Evolutionary conservation across 37 sponge, comb jelly and placozoan species (phyloP).

Genomic region (Halichondria panicea): DNA sequence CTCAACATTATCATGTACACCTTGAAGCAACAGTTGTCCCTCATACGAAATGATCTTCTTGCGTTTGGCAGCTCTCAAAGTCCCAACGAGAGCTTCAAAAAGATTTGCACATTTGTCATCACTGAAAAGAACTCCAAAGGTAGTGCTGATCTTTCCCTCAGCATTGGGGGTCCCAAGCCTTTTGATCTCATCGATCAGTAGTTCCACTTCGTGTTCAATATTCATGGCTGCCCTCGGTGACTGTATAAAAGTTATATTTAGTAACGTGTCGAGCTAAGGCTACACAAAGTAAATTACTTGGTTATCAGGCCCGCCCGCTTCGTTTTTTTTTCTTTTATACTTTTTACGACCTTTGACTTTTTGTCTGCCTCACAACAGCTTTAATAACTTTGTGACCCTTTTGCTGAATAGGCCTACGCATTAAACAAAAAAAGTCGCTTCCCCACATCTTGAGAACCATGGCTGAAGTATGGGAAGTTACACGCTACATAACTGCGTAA

Average conservation of each 20-base stretch:
- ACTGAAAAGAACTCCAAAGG: constrained; percentile 81
- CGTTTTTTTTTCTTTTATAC: neutral
- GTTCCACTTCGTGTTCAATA: constrained; percentile 83
- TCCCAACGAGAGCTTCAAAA: constrained; percentile 93
- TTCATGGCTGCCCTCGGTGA: constrained; percentile 56
- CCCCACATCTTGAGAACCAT: too few species aligned
- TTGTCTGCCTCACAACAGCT: too few species aligned
- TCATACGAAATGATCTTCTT: constrained; percentile 91
- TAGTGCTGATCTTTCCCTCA: constrained; percentile 67
- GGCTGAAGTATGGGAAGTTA: too few species aligned
- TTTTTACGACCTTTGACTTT: neutral
- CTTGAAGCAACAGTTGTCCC: constrained; percentile 84
- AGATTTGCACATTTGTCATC: constrained; percentile 91
- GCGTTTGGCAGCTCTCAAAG: constrained; percentile 86
- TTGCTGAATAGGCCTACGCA: too few species aligned
- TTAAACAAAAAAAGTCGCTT: too few species aligned
- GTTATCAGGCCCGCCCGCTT: too few species aligned
- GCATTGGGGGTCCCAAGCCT: constrained; percentile 78
- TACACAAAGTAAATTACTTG: neutral
- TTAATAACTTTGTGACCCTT: too few species aligned
- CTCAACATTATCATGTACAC: constrained; percentile 82
- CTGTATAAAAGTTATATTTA: neutral
- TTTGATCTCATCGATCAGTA: constrained; percentile 79
- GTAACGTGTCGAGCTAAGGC: neutral
- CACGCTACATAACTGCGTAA: too few species aligned